phyloP scores from a whole-genome alignment of 2,888 invertebrate species.

The Drosophila fungiperda region DNA sequence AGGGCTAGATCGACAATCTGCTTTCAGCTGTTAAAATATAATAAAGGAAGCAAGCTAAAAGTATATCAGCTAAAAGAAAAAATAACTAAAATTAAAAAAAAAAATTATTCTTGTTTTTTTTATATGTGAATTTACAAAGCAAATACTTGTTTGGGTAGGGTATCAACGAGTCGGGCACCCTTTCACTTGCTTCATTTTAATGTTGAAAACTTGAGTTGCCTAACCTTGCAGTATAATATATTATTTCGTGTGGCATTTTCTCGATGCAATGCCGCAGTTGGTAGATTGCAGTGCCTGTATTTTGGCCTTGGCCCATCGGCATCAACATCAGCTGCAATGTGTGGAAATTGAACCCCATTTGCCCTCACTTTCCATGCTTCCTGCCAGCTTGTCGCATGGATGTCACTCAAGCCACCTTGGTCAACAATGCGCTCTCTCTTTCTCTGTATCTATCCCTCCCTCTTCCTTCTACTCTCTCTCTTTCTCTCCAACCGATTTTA shows the following conservation, averaged over 20 bases:
- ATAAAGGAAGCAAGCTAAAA: background rate
- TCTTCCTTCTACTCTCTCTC: accelerated
- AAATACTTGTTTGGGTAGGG: background rate
- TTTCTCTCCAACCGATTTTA: background rate
- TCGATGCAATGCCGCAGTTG: conserved; percentile 23
- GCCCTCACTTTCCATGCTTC: background rate
- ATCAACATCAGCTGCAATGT: conserved; percentile 7
- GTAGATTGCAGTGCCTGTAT: background rate
- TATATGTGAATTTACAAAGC: background rate
- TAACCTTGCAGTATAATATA: background rate
- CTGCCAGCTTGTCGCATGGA: background rate
- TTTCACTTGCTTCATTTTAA: background rate
- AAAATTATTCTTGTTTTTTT: background rate
- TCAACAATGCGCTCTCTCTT: background rate
- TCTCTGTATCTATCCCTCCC: background rate
- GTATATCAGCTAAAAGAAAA: background rate
- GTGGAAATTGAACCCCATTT: background rate
- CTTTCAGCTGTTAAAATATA: background rate
- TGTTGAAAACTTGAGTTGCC: background rate
- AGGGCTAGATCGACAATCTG: background rate
- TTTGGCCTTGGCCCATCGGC: conserved; percentile 48
- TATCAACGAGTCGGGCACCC: background rate
- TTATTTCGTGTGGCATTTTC: background rate
- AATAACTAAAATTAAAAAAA: background rate
- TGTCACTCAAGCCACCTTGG: background rate